Evolutionary conservation across 2,888 invertebrate genomes (phyloP).

Genomic region (Megalurothrips usitatus): DNA sequence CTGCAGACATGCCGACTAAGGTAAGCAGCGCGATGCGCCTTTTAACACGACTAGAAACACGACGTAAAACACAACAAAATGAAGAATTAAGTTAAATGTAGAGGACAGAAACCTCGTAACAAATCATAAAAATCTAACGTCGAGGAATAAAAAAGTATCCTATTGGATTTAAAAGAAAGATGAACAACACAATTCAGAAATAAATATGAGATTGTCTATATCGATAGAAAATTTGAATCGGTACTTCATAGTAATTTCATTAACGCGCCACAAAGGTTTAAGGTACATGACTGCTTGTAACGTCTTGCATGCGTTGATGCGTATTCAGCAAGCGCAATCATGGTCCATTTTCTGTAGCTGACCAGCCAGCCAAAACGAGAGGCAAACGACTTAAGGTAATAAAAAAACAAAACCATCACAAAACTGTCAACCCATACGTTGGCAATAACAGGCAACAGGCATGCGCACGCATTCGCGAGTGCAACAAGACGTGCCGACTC

Average conservation of each 20-base stretch:
- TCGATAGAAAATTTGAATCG: too few relatives aligned
- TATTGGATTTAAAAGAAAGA: neutral
- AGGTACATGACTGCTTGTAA: too few relatives aligned
- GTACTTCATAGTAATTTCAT: too few relatives aligned
- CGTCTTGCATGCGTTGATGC: too few relatives aligned
- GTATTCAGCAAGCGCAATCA: too few relatives aligned
- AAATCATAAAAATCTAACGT: constrained; percentile 14
- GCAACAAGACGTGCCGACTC: neutral
- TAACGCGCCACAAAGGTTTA: too few relatives aligned
- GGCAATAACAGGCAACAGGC: neutral
- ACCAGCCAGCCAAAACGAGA: neutral
- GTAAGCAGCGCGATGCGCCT: neutral
- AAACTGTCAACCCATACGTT: too few relatives aligned
- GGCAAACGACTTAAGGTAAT: neutral
- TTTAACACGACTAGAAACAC: constrained; percentile 4
- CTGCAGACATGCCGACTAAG: neutral
- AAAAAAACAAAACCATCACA: neutral
- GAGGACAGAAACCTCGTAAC: neutral
- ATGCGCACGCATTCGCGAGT: neutral
- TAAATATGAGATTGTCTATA: neutral
- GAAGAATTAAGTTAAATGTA: neutral
- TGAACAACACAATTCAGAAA: neutral
- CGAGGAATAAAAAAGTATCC: constrained; percentile 6
- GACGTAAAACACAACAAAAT: constrained; percentile 13
- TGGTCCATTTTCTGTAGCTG: too few relatives aligned